Evolutionary conservation across 1,140 invertebrate species (phyloP).

Genomic region (Eriocheir sinensis): DNA sequence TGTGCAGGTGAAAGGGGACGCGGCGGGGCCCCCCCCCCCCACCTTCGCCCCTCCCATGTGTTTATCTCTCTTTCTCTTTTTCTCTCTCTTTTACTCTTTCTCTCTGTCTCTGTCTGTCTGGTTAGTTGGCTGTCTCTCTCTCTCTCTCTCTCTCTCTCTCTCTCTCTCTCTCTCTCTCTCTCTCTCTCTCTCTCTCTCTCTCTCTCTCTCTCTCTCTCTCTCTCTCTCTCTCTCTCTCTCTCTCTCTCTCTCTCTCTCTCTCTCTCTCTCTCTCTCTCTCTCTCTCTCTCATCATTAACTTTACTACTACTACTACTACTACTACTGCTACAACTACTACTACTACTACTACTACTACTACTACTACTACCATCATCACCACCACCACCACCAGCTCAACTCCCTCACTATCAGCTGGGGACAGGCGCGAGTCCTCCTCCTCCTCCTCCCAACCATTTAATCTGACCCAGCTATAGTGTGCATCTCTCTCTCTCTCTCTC

Average conservation of each 20-base stretch:
- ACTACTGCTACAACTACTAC: background rate
- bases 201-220: background rate
- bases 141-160: background rate
- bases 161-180: background rate
- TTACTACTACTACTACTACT: background rate
- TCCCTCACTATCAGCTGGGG: too few relatives aligned
- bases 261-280: background rate
- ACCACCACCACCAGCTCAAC: background rate
- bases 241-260: background rate
- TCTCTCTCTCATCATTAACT: background rate
- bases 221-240: background rate
- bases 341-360: slow-evolving; percentile 17
- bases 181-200: background rate
- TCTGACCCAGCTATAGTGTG: background rate
- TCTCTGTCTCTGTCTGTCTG: too few relatives aligned
- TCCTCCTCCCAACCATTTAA: background rate
- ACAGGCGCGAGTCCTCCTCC: too few relatives aligned
- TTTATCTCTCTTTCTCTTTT: too few relatives aligned
- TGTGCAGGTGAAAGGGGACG: too few relatives aligned
- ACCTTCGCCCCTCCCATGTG: too few relatives aligned
- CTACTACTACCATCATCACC: slow-evolving; percentile 11
- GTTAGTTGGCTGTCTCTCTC: too few relatives aligned
- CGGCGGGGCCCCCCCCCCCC: too few relatives aligned
- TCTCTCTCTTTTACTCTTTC: too few relatives aligned
- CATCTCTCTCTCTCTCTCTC: too few relatives aligned